These are phyloP conservation scores for Erebia epiphron DNA, from an alignment of 2,888 invertebrate species.

Conservation along the genomic window DNA sequence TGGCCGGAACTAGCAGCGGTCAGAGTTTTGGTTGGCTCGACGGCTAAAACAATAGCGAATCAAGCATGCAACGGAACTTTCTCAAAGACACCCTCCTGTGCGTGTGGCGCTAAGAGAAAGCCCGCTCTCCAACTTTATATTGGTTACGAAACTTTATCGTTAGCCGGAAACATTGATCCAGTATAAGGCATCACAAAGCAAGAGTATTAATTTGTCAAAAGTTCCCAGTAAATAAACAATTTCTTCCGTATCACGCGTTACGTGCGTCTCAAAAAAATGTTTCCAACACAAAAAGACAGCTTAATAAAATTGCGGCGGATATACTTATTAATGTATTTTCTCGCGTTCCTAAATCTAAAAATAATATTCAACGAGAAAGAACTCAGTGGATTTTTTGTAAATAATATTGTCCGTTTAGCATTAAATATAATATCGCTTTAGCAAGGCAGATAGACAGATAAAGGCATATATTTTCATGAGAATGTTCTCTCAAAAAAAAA, in stretches of 20 bases:
- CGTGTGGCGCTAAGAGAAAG: slow-evolving; percentile 75
- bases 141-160: slow-evolving; percentile 74
- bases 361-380: slow-evolving; percentile 54
- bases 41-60: slow-evolving; percentile 78
- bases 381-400: slow-evolving; percentile 57
- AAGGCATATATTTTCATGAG: slow-evolving; percentile 73
- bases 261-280: slow-evolving; percentile 3
- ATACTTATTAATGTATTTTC: slow-evolving; percentile 49
- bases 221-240: slow-evolving; percentile 20
- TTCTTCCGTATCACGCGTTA: slow-evolving; percentile 5
- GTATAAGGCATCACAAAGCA: slow-evolving; percentile 21
- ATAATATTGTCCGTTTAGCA: slow-evolving; percentile 69
- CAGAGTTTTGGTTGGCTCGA: slow-evolving; percentile 69
- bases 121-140: slow-evolving; percentile 74
- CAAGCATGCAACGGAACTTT: slow-evolving; percentile 80
- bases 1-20: slow-evolving; percentile 55
- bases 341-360: slow-evolving; percentile 57
- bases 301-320: slow-evolving; percentile 44
- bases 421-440: slow-evolving; percentile 75
- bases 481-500: slow-evolving; percentile 63
- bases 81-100: slow-evolving; percentile 76
- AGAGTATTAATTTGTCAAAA: slow-evolving; percentile 20
- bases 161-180: slow-evolving; percentile 55
- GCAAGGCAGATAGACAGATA: slow-evolving; percentile 70
- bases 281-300: slow-evolving; percentile 26